Evolutionary conservation across 2,888 invertebrate genomes (phyloP).

Genomic region (Diaphora mendica): DNA sequence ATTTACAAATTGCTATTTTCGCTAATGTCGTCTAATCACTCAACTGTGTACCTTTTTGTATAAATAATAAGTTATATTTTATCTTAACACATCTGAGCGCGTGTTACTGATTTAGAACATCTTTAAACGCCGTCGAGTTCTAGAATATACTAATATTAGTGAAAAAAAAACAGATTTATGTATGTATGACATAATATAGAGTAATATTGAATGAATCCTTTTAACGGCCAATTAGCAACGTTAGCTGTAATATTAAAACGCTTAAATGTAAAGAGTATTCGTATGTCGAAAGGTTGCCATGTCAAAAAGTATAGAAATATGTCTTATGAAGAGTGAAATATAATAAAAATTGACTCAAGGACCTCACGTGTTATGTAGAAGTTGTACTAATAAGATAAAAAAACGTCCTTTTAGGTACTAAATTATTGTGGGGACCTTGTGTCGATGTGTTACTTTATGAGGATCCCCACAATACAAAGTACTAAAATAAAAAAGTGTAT

Average conservation of each 20-base stretch:
- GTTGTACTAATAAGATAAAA: neutral
- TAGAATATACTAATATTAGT: neutral
- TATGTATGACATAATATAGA: neutral
- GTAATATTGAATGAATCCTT: slow-evolving; percentile 1
- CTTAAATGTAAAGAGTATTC: slow-evolving; percentile 7
- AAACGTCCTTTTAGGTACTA: neutral
- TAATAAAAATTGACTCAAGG: neutral
- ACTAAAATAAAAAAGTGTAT: no score
- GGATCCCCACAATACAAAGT: neutral
- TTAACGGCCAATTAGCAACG: slow-evolving; percentile 25
- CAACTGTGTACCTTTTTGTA: no score
- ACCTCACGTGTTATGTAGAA: neutral
- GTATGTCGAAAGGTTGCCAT: neutral
- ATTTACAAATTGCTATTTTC: no score
- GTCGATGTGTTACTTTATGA: neutral
- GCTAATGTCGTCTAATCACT: no score
- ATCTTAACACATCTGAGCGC: no score
- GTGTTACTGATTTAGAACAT: no score
- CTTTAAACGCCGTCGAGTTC: neutral
- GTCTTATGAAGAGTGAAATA: neutral
- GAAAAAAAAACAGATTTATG: no score
- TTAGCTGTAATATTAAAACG: slow-evolving; percentile 18
- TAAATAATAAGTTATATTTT: no score
- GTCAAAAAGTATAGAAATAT: neutral
- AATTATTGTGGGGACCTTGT: neutral